phyloP scores from a whole-genome alignment of 1,140 invertebrate species.

The Megalopta genalis region DNA sequence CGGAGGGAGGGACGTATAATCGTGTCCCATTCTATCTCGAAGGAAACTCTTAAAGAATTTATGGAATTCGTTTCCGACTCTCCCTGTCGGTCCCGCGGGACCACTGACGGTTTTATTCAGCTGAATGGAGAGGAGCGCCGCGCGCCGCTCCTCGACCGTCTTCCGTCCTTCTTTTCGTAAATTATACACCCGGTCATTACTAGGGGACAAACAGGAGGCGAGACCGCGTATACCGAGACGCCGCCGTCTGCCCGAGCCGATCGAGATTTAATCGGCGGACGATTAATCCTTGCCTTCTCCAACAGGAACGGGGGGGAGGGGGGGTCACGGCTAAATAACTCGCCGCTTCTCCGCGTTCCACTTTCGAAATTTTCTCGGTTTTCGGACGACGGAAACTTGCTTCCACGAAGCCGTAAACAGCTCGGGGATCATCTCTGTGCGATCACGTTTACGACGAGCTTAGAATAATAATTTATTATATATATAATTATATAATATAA shows the following conservation, averaged over 20 bases:
- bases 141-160: not conserved
- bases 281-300: conserved; percentile 26
- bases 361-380: too few relatives aligned
- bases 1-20: conserved; percentile 24
- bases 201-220: conserved; percentile 30
- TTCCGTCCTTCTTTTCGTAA: conserved; percentile 48
- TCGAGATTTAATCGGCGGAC: conserved; percentile 47
- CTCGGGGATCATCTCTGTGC: too few relatives aligned
- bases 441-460: too few relatives aligned
- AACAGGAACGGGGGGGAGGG: not conserved
- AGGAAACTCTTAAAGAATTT: conserved; percentile 38
- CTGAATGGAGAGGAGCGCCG: conserved; percentile 20
- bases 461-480: too few relatives aligned
- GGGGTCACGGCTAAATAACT: not conserved
- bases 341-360: too few relatives aligned
- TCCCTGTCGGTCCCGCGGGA: conserved; percentile 27
- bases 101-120: conserved; percentile 39
- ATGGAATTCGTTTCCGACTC: conserved; percentile 45
- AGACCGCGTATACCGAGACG: too few relatives aligned
- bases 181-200: conserved; percentile 59
- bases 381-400: too few relatives aligned
- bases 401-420: too few relatives aligned
- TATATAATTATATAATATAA: too few relatives aligned
- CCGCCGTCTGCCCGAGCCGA: conserved; percentile 2
- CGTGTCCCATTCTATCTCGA: conserved; percentile 35